Conservation (phyloP, 2,113 vertebrate species). For the Cryptomyrus ogoouensis region DNA sequence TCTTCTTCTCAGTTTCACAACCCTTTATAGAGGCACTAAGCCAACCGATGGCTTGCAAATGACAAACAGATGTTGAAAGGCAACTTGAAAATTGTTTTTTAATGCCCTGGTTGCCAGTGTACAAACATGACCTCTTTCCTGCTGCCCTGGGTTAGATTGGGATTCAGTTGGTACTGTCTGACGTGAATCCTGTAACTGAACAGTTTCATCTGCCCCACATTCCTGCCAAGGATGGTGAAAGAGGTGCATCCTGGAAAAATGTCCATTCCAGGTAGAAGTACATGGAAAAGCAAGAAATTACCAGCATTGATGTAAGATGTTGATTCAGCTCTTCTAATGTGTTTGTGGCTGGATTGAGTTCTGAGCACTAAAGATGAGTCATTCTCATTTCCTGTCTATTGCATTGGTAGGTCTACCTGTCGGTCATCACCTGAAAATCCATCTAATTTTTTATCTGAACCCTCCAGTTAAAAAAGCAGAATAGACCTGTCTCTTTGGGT, state of each 20-base stretch:
- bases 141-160: background rate
- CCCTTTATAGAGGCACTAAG: background rate
- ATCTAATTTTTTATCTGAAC: background rate
- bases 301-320: background rate
- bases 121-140: background rate
- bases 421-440: background rate
- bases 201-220: background rate
- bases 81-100: background rate
- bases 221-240: background rate
- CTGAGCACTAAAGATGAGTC: background rate
- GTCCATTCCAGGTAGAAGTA: background rate
- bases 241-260: background rate
- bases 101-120: background rate
- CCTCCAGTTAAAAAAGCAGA: background rate
- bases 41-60: background rate
- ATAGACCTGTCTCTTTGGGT: background rate
- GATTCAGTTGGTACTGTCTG: background rate
- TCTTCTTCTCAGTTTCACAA: background rate
- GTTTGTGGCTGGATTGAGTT: background rate
- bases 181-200: background rate
- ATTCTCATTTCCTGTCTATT: background rate
- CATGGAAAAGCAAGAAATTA: background rate
- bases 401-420: background rate
- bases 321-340: background rate
- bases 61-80: background rate